Conservation (phyloP, 1,140 invertebrate genomes). For the Adoxophyes honmai region DNA sequence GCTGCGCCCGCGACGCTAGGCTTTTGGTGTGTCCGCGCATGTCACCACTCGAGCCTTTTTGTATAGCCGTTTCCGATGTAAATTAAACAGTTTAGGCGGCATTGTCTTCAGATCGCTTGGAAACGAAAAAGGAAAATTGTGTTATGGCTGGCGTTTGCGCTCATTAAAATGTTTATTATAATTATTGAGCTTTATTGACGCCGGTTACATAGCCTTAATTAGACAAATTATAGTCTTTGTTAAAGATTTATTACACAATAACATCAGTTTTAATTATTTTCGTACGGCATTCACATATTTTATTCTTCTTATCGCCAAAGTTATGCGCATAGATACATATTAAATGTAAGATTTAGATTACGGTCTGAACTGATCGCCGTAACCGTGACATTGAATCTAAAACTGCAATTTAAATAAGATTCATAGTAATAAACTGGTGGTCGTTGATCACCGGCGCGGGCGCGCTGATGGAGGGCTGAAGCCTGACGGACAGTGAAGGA, state of each 20-base stretch:
- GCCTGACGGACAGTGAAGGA: slow-evolving; percentile 5
- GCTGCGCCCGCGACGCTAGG: slow-evolving; percentile 47
- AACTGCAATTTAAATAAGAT: no score
- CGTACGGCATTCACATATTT: no score
- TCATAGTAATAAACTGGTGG: neutral
- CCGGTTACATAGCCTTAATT: no score
- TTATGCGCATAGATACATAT: no score
- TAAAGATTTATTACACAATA: no score
- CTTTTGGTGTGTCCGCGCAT: slow-evolving; percentile 64
- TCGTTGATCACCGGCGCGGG: neutral
- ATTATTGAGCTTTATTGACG: no score
- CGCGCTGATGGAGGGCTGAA: neutral
- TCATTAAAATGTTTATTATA: slow-evolving; percentile 20
- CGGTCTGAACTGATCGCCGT: no score
- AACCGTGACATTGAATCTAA: no score
- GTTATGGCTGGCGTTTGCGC: slow-evolving; percentile 29
- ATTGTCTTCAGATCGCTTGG: slow-evolving; percentile 52
- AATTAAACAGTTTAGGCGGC: slow-evolving; percentile 72
- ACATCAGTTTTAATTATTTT: no score
- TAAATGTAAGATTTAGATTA: no score
- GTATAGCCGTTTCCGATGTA: slow-evolving; percentile 63
- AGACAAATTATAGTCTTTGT: no score
- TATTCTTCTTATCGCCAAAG: no score
- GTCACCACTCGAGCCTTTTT: slow-evolving; percentile 61
- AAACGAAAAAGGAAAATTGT: slow-evolving; percentile 46